phyloP scores from a whole-genome alignment of 2,888 invertebrate genomes.

The Drosophila glabriapex region DNA sequence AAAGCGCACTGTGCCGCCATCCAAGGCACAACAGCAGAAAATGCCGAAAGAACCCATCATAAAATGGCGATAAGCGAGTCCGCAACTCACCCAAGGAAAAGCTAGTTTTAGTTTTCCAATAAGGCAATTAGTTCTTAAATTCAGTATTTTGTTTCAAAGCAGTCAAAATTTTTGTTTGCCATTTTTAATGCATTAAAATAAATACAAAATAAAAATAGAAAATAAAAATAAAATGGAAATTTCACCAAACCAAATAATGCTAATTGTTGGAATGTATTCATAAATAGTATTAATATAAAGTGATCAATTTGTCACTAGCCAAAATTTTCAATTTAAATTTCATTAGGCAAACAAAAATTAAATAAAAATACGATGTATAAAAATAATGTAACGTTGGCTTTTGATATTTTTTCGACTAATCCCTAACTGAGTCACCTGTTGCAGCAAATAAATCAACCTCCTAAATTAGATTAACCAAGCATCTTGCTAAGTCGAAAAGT shows the following conservation, averaged over 20 bases:
- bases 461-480: not conserved
- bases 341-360: not conserved
- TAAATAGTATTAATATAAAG: not conserved
- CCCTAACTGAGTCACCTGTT: not conserved
- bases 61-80: slow-evolving; percentile 42
- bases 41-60: slow-evolving; percentile 18
- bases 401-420: not conserved
- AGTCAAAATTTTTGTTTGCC: slow-evolving; percentile 1
- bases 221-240: not conserved
- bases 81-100: not conserved
- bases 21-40: slow-evolving; percentile 34
- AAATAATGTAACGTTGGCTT: not conserved
- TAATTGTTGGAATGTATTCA: not conserved
- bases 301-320: not conserved
- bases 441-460: not conserved
- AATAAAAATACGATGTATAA: too few relatives aligned
- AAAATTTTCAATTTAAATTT: not conserved
- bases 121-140: not conserved
- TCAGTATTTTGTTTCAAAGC: not conserved
- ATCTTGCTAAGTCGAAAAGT: not conserved
- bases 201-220: not conserved
- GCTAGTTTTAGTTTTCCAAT: not conserved
- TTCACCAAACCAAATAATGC: not conserved
- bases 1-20: slow-evolving; percentile 4
- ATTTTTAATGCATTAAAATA: not conserved